Evolutionary conservation across 2,113 vertebrate genomes (phyloP).

Genomic region (Cebus imitator): DNA sequence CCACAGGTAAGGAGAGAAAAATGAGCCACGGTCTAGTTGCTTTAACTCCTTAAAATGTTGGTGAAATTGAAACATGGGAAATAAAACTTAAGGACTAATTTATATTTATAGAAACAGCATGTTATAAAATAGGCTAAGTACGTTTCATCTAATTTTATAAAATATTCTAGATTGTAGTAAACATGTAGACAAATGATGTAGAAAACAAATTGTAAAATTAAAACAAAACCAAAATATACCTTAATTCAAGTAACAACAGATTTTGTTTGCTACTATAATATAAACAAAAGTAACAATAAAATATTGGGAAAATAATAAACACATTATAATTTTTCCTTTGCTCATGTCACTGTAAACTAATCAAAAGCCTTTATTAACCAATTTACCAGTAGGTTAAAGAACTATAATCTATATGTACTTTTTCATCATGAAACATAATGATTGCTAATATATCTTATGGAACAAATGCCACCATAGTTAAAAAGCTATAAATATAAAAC

Average conservation of each 20-base stretch:
- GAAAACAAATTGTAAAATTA: background rate
- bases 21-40: background rate
- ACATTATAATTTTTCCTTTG: background rate
- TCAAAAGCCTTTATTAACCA: background rate
- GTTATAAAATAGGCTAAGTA: background rate
- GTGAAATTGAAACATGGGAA: background rate
- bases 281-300: background rate
- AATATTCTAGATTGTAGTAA: background rate
- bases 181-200: background rate
- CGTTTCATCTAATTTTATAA: background rate
- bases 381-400: background rate
- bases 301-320: background rate
- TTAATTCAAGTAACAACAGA: background rate
- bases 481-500: background rate
- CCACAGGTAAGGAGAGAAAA: conserved; percentile 21
- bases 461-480: background rate
- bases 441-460: background rate
- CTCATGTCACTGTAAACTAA: background rate
- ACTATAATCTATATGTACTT: background rate
- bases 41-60: background rate
- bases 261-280: background rate
- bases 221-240: accelerated
- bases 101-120: background rate
- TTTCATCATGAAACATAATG: background rate
- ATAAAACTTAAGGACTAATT: background rate